Conservation (phyloP, 2,888 invertebrate species). For the Cryptocephalus moraei region DNA sequence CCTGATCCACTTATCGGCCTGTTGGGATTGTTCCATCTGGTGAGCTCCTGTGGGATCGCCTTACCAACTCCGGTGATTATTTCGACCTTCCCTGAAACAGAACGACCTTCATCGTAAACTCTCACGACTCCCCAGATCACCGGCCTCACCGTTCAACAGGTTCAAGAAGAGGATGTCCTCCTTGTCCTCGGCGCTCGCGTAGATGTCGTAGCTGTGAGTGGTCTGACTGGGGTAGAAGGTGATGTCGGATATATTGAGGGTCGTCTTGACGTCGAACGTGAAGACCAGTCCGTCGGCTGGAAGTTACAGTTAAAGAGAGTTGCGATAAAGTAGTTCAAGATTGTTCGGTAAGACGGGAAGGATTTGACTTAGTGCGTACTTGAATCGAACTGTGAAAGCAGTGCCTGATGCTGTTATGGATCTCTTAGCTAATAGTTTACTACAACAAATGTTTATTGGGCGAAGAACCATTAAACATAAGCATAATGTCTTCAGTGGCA, state of each 20-base stretch:
- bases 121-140: no score
- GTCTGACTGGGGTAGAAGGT: constrained; percentile 63
- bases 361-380: no score
- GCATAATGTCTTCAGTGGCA: no score
- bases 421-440: no score
- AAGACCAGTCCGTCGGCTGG: constrained; percentile 55
- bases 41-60: constrained; percentile 44
- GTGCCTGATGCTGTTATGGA: no score
- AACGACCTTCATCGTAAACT: not conserved
- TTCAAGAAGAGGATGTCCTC: constrained; percentile 63
- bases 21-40: constrained; percentile 55
- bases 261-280: constrained; percentile 64
- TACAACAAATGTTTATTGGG: no score
- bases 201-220: constrained; percentile 63
- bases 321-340: no score
- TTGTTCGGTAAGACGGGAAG: no score
- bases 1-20: constrained; percentile 55
- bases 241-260: constrained; percentile 59
- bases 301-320: no score
- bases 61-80: constrained; percentile 63
- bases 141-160: constrained; percentile 48
- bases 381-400: no score
- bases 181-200: constrained; percentile 59
- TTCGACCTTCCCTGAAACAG: constrained; percentile 55
- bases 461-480: no score